A percentile compares a stretch with the other conserved stretches of the same genome.
Conservation (phyloP, 1,140 invertebrate species). For the Zaprionus africanus region DNA sequence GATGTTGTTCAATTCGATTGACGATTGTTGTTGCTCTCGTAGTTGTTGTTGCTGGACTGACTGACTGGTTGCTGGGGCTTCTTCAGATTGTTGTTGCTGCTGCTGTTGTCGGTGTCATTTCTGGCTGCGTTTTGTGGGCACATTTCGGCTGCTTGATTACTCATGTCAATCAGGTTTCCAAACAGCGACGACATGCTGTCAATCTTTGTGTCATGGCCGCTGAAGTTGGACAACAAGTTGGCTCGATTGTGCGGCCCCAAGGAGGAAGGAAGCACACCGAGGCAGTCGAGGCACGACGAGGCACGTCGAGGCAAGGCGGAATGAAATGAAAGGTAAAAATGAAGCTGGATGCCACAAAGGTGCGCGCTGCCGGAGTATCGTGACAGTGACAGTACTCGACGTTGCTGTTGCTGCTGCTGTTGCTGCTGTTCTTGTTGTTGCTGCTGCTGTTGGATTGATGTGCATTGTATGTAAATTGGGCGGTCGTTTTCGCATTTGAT, state of each 20-base stretch:
- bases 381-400: constrained; percentile 54
- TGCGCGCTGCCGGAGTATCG: constrained; percentile 45
- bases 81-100: constrained; percentile 21
- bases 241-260: constrained; percentile 68
- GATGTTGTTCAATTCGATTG: background rate
- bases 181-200: constrained; percentile 83
- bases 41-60: background rate
- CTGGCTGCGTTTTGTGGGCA: constrained; percentile 81
- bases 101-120: constrained; percentile 75
- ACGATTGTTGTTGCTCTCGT: background rate
- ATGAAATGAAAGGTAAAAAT: constrained; percentile 43
- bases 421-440: constrained; percentile 49
- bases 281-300: constrained; percentile 13
- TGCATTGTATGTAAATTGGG: constrained; percentile 82
- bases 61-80: background rate
- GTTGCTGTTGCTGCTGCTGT: constrained; percentile 42
- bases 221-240: constrained; percentile 78
- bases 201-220: constrained; percentile 82
- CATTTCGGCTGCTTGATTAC: constrained; percentile 83
- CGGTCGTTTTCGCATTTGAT: constrained; percentile 82
- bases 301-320: constrained; percentile 11
- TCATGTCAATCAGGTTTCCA: constrained; percentile 82
- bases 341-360: constrained; percentile 74
- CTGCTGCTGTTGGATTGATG: constrained; percentile 71
- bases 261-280: constrained; percentile 28